Evolutionary conservation across 2,113 vertebrate species (phyloP).

Genomic region (Amblyopsis rosae): DNA sequence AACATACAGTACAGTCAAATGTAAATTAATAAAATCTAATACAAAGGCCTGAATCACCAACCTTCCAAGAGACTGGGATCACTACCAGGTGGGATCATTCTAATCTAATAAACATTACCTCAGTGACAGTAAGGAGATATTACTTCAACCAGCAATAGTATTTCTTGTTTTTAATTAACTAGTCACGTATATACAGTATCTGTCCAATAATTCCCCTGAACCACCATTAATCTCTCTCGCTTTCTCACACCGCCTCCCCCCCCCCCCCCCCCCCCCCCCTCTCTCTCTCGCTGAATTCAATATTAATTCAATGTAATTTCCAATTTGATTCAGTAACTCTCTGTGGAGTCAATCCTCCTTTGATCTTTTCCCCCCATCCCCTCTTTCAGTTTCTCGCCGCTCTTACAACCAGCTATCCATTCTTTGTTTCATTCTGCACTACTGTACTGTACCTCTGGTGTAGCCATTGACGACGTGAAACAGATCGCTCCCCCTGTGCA

Average conservation of each 20-base stretch:
- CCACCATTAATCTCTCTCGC: constrained; percentile 2
- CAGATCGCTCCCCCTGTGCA: neutral
- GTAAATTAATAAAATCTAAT: no score
- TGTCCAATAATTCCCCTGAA: constrained; percentile 29
- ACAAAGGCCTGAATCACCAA: no score
- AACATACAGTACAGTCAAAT: no score
- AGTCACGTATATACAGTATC: constrained; percentile 27
- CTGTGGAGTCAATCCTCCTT: constrained; percentile 61
- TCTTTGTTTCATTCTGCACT: neutral
- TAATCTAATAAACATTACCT: constrained; percentile 12
- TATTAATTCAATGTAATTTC: constrained; percentile 69
- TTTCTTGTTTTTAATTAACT: constrained; percentile 34
- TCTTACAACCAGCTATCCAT: neutral
- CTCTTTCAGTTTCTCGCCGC: neutral
- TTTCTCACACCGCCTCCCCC: neutral
- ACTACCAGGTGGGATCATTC: constrained; percentile 14
- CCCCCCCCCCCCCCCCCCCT: neutral
- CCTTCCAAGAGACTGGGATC: constrained; percentile 22
- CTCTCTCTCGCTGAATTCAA: constrained; percentile 49
- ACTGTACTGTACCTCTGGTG: neutral
- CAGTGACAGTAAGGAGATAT: constrained; percentile 4
- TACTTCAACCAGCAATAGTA: no score
- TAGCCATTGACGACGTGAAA: neutral
- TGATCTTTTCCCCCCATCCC: constrained; percentile 47
- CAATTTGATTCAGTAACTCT: constrained; percentile 64